Base-by-base conservation (phyloP, 2,797 vertebrate species). In the Enteromius thamalakanensis region DNA sequence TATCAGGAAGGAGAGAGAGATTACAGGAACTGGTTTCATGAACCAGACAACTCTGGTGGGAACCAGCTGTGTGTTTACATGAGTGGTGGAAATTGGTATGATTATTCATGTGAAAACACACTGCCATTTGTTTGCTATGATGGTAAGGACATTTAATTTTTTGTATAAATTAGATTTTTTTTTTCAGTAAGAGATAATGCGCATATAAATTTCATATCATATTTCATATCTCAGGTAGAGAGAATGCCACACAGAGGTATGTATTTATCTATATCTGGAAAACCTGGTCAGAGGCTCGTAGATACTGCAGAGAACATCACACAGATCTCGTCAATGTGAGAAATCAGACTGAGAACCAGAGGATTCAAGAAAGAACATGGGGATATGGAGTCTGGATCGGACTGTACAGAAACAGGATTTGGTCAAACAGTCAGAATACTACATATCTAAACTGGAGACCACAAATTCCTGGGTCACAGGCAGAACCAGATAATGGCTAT, bases 1-100 rank as follows among this genome's bases (percentile, higher is more conserved):
- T 87, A 87, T 77, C 75, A 71, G n/a, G 68, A 84, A n/a, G 81
- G 69, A 70, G 79, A 84, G 37, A 82, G 17, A 67, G 78, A 86
- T 32, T 86, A 58, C 64, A 87, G 82, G 5, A 78, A 72, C 17
- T 87, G 53, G 37, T 2, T 1, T 26, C 11, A 80, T 76, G 12
- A 53, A 80, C 85, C 78, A 0, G 12, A 87, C 29, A 69, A 84
- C 9, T 0, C 0, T 7, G 76, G 21, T 0, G 34, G 80, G 3
- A 77, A 84, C 0, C 0, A 68, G 0, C 10, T 84, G 0, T 87
- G 82, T 86, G 76, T 76, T 68, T 45, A n/a, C 11, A 76, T 86
- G 58, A 0, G 6, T 29, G 0, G 6, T 29, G 58, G 58, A 0
- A 62, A 15, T 1, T 62, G 58, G 84, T n/a, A 14, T 42, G 75